These are phyloP conservation scores for Loris lydekkerianus DNA, from an alignment of 2,797 vertebrate species.

Conservation along the genomic window DNA sequence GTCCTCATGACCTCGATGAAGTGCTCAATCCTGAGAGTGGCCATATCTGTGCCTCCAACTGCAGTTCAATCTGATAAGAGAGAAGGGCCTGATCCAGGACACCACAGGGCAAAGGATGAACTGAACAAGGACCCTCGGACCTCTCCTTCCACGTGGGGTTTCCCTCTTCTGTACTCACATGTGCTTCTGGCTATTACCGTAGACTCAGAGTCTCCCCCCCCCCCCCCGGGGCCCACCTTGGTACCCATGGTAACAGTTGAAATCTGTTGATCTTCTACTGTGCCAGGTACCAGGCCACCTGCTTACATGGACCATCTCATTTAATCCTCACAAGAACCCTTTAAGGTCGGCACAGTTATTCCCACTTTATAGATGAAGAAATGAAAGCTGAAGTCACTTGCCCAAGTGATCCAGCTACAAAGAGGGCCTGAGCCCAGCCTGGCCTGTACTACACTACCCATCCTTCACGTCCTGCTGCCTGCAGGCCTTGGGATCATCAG, in stretches of 20 bases:
- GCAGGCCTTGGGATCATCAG: background rate
- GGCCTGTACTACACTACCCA: accelerated
- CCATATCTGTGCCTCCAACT: background rate
- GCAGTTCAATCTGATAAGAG: background rate
- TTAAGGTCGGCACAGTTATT: background rate
- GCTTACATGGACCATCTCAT: background rate
- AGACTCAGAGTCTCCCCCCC: background rate
- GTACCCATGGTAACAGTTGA: background rate
- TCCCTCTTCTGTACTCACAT: background rate
- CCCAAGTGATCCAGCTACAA: background rate
- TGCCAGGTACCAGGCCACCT: background rate
- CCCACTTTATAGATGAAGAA: slow-evolving; percentile 17
- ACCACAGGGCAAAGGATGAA: background rate
- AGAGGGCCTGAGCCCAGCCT: background rate
- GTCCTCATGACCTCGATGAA: background rate
- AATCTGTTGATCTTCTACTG: background rate
- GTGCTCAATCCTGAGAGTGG: background rate
- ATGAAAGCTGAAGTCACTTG: background rate
- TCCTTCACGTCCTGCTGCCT: background rate
- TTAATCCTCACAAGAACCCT: background rate
- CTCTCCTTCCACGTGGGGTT: background rate
- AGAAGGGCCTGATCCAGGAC: background rate
- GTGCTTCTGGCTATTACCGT: background rate
- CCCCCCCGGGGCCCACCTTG: background rate
- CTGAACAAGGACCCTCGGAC: background rate